Evolutionary conservation across 2,888 invertebrate genomes (phyloP), one percentile per base, ranked within the genome.

Genomic region (Neria commutata): DNA sequence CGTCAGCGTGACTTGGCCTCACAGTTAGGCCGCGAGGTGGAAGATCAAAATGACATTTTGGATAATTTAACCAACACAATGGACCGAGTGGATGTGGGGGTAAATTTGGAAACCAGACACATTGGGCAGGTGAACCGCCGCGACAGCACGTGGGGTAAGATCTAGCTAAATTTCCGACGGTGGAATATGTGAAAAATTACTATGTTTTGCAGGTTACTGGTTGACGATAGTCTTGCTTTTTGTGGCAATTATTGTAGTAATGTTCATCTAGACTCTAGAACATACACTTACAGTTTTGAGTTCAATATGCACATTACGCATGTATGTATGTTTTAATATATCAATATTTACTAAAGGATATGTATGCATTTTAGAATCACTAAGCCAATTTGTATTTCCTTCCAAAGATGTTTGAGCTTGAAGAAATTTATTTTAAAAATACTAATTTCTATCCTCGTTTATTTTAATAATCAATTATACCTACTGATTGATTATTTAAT

Each of bases 1-100:
- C 83, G 91, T 5, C 93, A 93, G 74, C 91, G 91, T 71, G 84
- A 88, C 68, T 87, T 93, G 71, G 92, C 92, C 6, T 81, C 87
- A 48, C 88, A 87, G 49, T 89, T 94, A 67, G 88, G 88, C 11
- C 85, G 84, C 70, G 93, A 93, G 83, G 91, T 92, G 0, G 89
- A 89, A 70, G 81, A 86, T 65, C 92, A 93, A 72, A 91, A 91
- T 84, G 91, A 89, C 73, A 86, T 93, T 58, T 84, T 93, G 63
- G 91, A 91, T 71, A 90, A 90, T 77, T 85, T 93, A 63, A 87
- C 87, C 1, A 88, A 88, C 61, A 88, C 88, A 60, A 88, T 91
- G 76, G 91, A 91, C 61, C 81, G 85, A 59, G 91, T 91, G 1
- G 87, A 89, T 69, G 83, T 85, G n/a, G 83, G 89, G 50, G 83